These are phyloP conservation scores for Didymodactylos carnosus DNA, from an alignment of 2,888 invertebrate species.

Conservation along the genomic window DNA sequence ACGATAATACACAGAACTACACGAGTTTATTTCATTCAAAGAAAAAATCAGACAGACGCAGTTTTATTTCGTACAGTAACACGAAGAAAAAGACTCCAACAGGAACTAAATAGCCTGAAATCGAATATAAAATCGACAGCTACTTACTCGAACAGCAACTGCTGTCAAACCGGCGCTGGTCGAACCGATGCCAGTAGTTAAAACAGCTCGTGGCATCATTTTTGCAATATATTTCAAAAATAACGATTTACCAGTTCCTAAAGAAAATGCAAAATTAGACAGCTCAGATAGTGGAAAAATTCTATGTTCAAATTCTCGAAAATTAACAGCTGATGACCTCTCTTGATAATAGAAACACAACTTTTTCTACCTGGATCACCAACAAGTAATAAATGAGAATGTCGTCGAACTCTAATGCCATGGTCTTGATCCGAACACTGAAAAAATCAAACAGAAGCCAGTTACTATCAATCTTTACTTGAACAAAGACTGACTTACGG, in stretches of 20 bases:
- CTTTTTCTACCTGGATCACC: constrained; percentile 46
- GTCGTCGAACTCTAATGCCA: constrained; percentile 48
- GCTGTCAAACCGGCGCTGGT: constrained; percentile 72
- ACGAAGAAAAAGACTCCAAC: not conserved
- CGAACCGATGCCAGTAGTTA: constrained; percentile 66
- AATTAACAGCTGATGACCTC: not conserved
- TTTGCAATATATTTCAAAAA: constrained; percentile 51
- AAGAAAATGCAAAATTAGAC: too few species aligned
- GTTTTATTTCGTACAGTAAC: not conserved
- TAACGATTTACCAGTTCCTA: constrained; percentile 62
- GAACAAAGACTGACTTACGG: too few species aligned
- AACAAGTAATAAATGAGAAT: constrained; percentile 62
- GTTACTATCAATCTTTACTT: too few species aligned
- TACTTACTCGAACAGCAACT: constrained; percentile 40
- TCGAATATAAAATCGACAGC: too few species aligned
- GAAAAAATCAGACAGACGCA: too few species aligned
- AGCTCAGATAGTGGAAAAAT: constrained; percentile 43
- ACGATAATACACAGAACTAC: too few species aligned
- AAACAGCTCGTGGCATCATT: constrained; percentile 52
- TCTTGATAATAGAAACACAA: constrained; percentile 16
- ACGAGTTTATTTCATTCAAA: too few species aligned
- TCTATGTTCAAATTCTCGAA: too few species aligned
- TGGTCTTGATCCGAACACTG: constrained; percentile 23
- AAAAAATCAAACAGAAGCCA: not conserved
- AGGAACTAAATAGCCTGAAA: too few species aligned